A percentile compares a stretch with the other conserved stretches of the same genome.
phyloP scores from a whole-genome alignment of 2,888 invertebrate species.

The Cacoxenus indagator region DNA sequence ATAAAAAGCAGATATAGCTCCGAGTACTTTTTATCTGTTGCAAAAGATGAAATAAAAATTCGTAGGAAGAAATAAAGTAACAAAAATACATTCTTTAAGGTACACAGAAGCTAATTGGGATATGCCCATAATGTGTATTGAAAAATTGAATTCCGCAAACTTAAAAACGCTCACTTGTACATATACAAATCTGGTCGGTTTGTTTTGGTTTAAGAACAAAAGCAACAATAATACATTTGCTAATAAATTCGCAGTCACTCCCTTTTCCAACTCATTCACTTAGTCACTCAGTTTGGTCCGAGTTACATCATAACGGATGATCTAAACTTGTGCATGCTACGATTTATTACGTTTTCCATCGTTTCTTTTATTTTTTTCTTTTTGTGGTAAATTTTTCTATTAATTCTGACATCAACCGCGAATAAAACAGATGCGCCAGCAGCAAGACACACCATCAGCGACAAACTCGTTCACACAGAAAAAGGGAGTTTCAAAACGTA shows the following conservation, averaged over 20 bases:
- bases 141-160: no score
- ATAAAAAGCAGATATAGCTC: no score
- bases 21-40: no score
- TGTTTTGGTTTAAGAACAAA: no score
- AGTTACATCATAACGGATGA: background rate
- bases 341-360: background rate
- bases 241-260: background rate
- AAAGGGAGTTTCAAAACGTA: background rate
- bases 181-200: no score
- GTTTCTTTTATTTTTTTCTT: background rate
- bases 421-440: slow-evolving; percentile 13
- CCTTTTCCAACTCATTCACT: background rate
- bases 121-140: no score
- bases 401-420: slow-evolving; percentile 15
- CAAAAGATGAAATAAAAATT: no score
- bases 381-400: background rate
- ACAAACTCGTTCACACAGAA: background rate
- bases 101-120: no score
- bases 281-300: background rate
- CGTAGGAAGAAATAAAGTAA: no score
- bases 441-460: slow-evolving; percentile 7
- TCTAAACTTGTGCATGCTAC: background rate
- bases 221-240: background rate
- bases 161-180: no score
- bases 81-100: no score